Conservation (phyloP, 2,113 vertebrate genomes). For the Pelvicachromis taeniatus region DNA sequence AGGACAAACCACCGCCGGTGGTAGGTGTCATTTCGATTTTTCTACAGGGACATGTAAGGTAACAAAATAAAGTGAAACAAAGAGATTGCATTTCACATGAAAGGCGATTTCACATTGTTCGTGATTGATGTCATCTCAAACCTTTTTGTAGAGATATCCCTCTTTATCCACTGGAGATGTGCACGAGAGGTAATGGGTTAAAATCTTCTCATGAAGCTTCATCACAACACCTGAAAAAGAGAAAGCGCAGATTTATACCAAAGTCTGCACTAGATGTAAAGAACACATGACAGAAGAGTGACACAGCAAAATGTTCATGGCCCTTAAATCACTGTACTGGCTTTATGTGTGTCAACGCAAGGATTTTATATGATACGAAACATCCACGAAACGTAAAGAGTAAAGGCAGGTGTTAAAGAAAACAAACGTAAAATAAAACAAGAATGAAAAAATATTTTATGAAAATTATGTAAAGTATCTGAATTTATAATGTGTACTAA, state of each 20-base stretch:
- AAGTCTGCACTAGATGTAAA: neutral
- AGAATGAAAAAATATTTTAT: neutral
- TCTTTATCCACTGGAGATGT: slow-evolving; percentile 71
- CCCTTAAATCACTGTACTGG: fast-evolving
- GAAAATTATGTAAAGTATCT: neutral
- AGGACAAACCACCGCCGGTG: slow-evolving; percentile 76
- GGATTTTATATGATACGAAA: neutral
- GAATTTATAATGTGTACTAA: neutral
- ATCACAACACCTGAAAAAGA: slow-evolving; percentile 53
- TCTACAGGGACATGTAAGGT: slow-evolving; percentile 15
- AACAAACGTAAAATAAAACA: neutral
- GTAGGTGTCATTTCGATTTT: slow-evolving; percentile 66
- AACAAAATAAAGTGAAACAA: neutral
- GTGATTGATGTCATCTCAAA: neutral
- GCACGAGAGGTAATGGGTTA: slow-evolving; percentile 68
- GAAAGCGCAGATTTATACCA: neutral
- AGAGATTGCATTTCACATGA: neutral
- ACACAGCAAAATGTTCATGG: fast-evolving
- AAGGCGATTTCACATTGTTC: neutral
- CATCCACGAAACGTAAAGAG: neutral
- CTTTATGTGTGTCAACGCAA: neutral
- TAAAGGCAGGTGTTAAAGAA: neutral
- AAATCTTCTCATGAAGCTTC: slow-evolving; percentile 74
- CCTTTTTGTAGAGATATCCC: slow-evolving; percentile 79
- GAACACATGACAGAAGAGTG: neutral